Evolutionary conservation across 2,113 vertebrate genomes (phyloP).

Genomic region (Caranx ignobilis): DNA sequence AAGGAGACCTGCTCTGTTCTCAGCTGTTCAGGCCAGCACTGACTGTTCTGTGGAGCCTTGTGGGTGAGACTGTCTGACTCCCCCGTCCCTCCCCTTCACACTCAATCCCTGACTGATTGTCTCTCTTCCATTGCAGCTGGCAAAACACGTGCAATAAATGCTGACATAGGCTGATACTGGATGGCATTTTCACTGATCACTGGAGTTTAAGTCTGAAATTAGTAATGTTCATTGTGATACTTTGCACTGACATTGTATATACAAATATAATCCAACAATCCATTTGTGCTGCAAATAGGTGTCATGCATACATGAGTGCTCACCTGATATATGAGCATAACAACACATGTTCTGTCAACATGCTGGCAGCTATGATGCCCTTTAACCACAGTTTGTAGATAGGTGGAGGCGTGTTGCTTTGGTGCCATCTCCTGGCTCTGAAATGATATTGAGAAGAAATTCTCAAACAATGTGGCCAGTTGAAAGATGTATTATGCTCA

Average conservation of each 20-base stretch:
- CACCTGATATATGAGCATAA: neutral
- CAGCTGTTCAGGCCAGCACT: conserved; percentile 73
- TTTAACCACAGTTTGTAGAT: conserved; percentile 19
- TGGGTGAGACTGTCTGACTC: conserved; percentile 54
- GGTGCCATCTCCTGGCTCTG: conserved; percentile 61
- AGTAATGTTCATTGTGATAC: neutral
- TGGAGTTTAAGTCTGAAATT: neutral
- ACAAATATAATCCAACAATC: neutral
- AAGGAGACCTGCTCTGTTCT: conserved; percentile 73
- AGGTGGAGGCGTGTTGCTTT: conserved; percentile 26
- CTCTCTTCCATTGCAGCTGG: conserved; percentile 61
- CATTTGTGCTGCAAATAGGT: neutral
- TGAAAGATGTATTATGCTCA: neutral
- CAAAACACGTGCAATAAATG: conserved; percentile 57
- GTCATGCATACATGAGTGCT: neutral
- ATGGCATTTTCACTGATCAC: neutral
- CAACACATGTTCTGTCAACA: conserved; percentile 27
- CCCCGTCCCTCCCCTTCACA: conserved; percentile 27
- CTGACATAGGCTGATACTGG: neutral
- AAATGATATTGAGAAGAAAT: neutral
- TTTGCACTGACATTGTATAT: neutral
- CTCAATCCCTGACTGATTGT: conserved; percentile 42
- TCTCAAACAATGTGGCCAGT: neutral
- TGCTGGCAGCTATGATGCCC: neutral
- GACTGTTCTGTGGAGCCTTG: conserved; percentile 66